Evolutionary conservation across 2,888 invertebrate genomes (phyloP), one percentile per base, ranked within the genome.

Genomic region (Drosophila nr. perissopoda): DNA sequence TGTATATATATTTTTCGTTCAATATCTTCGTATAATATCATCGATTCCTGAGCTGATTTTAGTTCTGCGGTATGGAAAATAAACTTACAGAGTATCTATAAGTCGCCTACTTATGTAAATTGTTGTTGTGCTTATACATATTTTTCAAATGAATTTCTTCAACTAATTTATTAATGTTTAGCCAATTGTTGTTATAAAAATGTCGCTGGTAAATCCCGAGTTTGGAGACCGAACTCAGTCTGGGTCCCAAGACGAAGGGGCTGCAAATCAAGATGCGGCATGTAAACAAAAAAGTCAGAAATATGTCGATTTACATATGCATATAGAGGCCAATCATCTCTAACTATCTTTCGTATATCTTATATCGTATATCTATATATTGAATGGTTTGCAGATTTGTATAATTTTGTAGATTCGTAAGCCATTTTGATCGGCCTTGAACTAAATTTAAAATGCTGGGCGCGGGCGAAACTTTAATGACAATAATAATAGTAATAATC

Each of bases 81-180:
- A 3, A 16, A 4, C n/a, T 7, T 52, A 42, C 48, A 64, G 66
- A 64, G 72, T 59, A 72, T 57, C 11, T 48, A 31, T 3, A 0
- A 7, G 52, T 73, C 45, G 54, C 1, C 2, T 10, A 13, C 16
- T 38, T 31, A 5, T 16, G 27, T 65, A 27, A n/a, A 38, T 38
- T n/a, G 45, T 25, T 61, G 42, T 54, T 54, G 42, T 16, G 61
- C 29, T 40, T 56, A 36, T 36, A 36, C 33, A 36, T 36, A 40
- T n/a, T 67, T 56, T 31, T 16, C 27, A 29, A 45, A 62, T 68
- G 56, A 53, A 61, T 71, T 69, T 84, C 74, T 82, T 78, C 80
- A 85, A 80, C 80, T 76, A 69, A 82, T 85, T 87, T 87, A 81
- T 87, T 84, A 84, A 78, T 76, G 78, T 83, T 70, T 53, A 60